Conservation (phyloP, 2,888 invertebrate species). For the Galeruca laticollis region DNA sequence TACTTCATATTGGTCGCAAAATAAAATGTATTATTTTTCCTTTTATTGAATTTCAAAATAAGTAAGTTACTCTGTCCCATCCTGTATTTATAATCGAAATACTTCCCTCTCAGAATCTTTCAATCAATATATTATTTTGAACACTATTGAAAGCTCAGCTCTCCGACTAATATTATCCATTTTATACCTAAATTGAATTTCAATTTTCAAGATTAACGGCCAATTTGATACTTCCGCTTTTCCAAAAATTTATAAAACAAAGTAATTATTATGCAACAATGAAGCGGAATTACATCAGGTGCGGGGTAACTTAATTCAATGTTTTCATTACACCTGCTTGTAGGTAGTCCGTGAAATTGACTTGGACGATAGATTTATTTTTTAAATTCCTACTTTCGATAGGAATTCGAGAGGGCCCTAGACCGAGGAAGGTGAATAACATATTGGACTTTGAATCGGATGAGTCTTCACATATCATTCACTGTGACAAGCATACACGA, state of each 20-base stretch:
- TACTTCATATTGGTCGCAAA: no score
- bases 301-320: background rate
- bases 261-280: constrained; percentile 1
- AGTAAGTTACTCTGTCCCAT: no score
- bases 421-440: no score
- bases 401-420: no score
- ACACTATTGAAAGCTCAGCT: background rate
- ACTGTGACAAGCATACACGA: no score
- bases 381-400: no score
- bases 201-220: constrained; percentile 37
- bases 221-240: constrained; percentile 35
- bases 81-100: no score
- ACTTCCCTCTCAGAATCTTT: background rate
- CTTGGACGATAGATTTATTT: background rate
- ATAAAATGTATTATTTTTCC: no score
- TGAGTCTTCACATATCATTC: no score
- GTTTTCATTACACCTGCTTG: background rate
- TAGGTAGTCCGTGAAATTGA: background rate
- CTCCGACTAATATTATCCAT: constrained; percentile 32
- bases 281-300: background rate
- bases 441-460: no score
- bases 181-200: constrained; percentile 47
- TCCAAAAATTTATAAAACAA: constrained; percentile 18
- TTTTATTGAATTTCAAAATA: background rate
- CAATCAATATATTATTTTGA: background rate